Base-by-base conservation (phyloP, 2,888 invertebrate species). In the Agrochola lychnidis region DNA sequence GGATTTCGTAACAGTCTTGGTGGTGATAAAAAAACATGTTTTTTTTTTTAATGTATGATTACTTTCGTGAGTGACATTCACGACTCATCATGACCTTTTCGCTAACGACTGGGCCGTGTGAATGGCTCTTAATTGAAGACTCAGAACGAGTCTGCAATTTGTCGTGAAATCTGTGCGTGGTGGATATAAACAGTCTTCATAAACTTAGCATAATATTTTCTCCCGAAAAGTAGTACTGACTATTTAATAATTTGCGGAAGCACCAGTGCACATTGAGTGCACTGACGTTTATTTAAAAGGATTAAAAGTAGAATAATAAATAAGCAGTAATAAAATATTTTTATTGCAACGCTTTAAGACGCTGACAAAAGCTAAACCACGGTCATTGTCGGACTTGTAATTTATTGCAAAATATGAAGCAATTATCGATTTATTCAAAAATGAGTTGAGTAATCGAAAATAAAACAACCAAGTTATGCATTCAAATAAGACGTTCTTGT, bases 31-130 rank as follows among this genome's bases (percentile, higher is more conserved):
- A 75, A 48, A 30, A 30, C 30, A n/a, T n/a, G n/a, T 30, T 1
- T 30, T 30, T 30, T 69, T 71, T 68, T 79, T 62, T 36, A 0
- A 80, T 7, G 30, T 59, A 45, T 66, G 42, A 76, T 72, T 72
- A 51, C 7, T 67, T 61, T 86, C 68, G 70, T 83, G 83, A 83
- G 45, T 73, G 51, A 53, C 56, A 70, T 73, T 62, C 73, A 83
- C 83, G 82, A 82, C 45, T 71, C 62, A 53, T 70, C 78, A 42
- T 73, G 68, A 83, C 78, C 78, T 83, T 73, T 82, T 36, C 30
- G 63, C 22, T 63, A 48, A 42, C 36, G 56, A 71, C 70, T 48
- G 69, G 22, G 22, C 36, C 70, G 83, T 78, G 83, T 77, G 61
- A 78, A 83, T 78, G 42, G 63, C 61, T 64, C 63, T 42, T 73